phyloP scores from a whole-genome alignment of 2,888 invertebrate species.

The Acronicta psi region DNA sequence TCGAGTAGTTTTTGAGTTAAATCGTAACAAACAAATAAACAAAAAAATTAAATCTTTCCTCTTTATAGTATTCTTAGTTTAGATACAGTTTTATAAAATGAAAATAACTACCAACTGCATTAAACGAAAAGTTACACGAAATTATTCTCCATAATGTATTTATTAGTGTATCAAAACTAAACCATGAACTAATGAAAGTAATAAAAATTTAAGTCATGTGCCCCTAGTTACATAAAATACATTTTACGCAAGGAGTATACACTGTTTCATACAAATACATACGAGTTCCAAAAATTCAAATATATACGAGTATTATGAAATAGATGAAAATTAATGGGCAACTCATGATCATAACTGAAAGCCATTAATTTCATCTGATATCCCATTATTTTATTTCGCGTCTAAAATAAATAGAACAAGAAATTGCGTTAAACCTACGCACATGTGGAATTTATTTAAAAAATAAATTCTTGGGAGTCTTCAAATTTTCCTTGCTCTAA shows the following conservation, averaged over 20 bases:
- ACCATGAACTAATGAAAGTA: too few species aligned
- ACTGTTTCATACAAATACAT: constrained; percentile 29
- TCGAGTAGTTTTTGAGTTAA: too few species aligned
- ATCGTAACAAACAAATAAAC: too few species aligned
- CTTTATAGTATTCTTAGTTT: too few species aligned
- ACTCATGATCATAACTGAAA: constrained; percentile 36
- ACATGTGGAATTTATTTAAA: constrained; percentile 17
- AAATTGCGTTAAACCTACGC: constrained; percentile 20
- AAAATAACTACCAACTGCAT: too few species aligned
- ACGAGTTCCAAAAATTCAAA: constrained; percentile 39
- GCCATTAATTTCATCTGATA: constrained; percentile 36
- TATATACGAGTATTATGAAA: constrained; percentile 19
- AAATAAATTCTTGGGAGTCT: not conserved
- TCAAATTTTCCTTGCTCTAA: not conserved
- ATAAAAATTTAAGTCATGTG: too few species aligned
- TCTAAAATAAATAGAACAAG: constrained; percentile 33
- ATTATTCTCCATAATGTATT: too few species aligned
- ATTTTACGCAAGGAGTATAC: not conserved
- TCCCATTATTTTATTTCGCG: constrained; percentile 27
- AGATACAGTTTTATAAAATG: too few species aligned
- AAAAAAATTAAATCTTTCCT: too few species aligned
- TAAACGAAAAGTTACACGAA: too few species aligned
- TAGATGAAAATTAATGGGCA: constrained; percentile 36
- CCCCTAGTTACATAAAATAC: too few species aligned
- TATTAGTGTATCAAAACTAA: too few species aligned